Conservation (phyloP, 1,140 invertebrate species). For the Mizuhopecten yessoensis region DNA sequence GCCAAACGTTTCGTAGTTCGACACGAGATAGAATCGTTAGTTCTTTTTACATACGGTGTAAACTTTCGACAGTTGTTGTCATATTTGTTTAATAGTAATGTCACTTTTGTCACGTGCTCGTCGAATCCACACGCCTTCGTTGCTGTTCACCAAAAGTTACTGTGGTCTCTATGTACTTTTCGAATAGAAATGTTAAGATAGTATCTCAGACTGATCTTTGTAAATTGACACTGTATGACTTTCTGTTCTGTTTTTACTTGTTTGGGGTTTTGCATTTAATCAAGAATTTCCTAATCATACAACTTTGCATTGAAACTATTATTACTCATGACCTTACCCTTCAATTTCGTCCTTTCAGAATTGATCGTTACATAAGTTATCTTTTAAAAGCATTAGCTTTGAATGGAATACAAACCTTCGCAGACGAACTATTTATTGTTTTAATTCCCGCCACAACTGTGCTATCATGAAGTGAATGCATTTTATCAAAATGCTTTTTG, state of each 20-base stretch:
- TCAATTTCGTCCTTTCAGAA: background rate
- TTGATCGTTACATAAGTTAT: background rate
- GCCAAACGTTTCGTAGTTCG: background rate
- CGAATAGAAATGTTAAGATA: no score
- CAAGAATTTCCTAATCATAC: no score
- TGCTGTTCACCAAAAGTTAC: no score
- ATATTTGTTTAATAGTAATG: background rate
- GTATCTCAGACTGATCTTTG: no score
- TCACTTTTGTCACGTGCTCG: background rate
- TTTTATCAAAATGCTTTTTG: background rate
- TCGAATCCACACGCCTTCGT: no score
- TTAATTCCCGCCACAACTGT: background rate
- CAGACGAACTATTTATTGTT: background rate
- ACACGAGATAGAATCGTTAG: background rate
- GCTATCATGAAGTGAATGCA: background rate
- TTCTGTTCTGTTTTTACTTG: no score
- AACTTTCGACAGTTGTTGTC: background rate
- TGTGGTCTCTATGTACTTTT: no score
- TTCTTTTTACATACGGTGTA: background rate
- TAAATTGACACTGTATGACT: no score
- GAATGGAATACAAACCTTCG: background rate
- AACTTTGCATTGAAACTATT: no score
- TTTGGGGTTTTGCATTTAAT: no score
- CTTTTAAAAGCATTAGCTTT: no score
- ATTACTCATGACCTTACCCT: background rate